Evolutionary conservation across 2,888 invertebrate genomes (phyloP), one percentile per base, ranked within the genome.

Genomic region (Meloe dianella): DNA sequence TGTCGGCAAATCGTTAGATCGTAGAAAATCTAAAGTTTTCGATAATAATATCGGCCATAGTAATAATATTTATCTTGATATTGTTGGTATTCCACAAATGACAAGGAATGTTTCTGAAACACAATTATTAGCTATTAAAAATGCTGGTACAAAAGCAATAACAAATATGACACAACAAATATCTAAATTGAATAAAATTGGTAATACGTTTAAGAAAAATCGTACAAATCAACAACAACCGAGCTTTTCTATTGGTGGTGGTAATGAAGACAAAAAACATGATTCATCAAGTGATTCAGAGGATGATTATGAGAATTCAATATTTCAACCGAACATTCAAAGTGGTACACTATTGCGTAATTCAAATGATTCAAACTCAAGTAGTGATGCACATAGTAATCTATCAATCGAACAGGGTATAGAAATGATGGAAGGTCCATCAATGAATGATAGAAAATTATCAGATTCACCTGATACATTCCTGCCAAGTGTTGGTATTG

Each of bases 141-240:
- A 87, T 80, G 92, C 89, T 73, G 92, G 92, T 77, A 91, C 93
- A 9, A 94, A 94, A 85, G 95, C 95, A 59, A 84, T 95, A 66
- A 92, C 89, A 70, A 95, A 95, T 80, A 91, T 95, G 86, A 90
- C 92, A 0, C 94, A 94, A 72, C 94, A 95, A 79, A 93, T 96
- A 83, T 93, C 92, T 66, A 94, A 93, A 81, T 83, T 95, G 47
- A 93, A 93, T 80, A 91, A 91, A 76, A 85, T 93, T 41, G 87
- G 91, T 65, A 89, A 89, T 74, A 88, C 88, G 27, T 86, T 91
- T 57, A 89, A 89, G 75, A 85, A 88, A 0, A 76, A 70, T 56
- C 82, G 89, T 83, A 76, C 89, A 74, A 83, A 89, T 71, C 72
- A 73, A 29, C 74, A 68, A 29, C 69, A 75, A 69, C 74, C 81